phyloP scores from a whole-genome alignment of 2,888 invertebrate genomes.

The Habrosyne pyritoides region DNA sequence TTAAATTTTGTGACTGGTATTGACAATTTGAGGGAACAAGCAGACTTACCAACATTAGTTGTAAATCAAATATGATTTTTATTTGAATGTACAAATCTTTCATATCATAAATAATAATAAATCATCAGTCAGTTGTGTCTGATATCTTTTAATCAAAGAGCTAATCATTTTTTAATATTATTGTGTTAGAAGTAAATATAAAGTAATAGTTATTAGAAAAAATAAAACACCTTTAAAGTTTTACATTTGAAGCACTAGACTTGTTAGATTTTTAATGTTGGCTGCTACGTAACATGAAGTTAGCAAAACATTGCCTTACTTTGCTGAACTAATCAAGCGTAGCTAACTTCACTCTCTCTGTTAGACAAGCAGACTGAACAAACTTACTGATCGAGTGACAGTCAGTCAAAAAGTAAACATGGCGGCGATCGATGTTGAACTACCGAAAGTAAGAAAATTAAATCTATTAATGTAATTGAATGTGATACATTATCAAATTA shows the following conservation, averaged over 20 bases:
- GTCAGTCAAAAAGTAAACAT: conserved; percentile 79
- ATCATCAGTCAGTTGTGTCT: too few relatives aligned
- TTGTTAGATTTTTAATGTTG: neutral
- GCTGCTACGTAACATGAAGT: neutral
- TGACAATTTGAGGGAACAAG: too few relatives aligned
- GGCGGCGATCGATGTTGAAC: conserved; percentile 83
- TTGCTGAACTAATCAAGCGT: neutral
- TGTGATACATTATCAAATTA: neutral
- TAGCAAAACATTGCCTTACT: neutral
- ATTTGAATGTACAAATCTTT: too few relatives aligned
- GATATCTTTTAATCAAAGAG: too few relatives aligned
- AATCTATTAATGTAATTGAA: conserved; percentile 9
- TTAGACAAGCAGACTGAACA: conserved; percentile 7
- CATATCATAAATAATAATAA: too few relatives aligned
- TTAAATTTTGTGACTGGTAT: too few relatives aligned
- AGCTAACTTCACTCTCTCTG: conserved; percentile 32
- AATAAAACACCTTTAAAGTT: too few relatives aligned
- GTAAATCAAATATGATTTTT: too few relatives aligned
- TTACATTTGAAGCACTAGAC: neutral
- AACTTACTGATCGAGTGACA: conserved; percentile 30
- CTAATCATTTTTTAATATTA: too few relatives aligned
- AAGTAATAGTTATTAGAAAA: too few relatives aligned
- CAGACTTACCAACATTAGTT: too few relatives aligned
- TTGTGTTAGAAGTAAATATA: too few relatives aligned
- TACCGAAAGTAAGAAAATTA: conserved; percentile 69